Base-by-base conservation (phyloP, 2,113 vertebrate genomes). In the Agapornis roseicollis region DNA sequence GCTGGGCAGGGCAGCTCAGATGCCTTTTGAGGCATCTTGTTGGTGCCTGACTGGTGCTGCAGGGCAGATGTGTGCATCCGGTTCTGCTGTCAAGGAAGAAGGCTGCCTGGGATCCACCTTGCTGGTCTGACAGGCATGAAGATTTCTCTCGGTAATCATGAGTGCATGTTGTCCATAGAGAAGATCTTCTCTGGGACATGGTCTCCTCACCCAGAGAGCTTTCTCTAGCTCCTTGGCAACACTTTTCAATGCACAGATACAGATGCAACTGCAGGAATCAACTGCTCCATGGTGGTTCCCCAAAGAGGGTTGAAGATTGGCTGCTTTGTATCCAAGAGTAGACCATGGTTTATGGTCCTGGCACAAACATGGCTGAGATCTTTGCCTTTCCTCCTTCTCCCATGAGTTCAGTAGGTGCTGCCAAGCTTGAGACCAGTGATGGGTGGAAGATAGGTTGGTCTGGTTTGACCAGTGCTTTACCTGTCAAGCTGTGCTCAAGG, bases 41-140 rank as follows among this genome's bases (percentile, higher is more conserved):
- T 2, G 3, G 4, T 79, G 27, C 16, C 29, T 44, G 55, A 0
- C 1, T n/a, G 52, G 35, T 65, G 35, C 39, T 22, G 9, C 6
- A 41, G 65, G 13, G n/a, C 69, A 60, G 50, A 27, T 0, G 2
- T 10, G 35, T 52, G 41, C 44, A 11, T 87, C 55, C 65, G 35
- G 31, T 70, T 89, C 31, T 31, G 65, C 78, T 47, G 0, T 61
- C 28, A 2, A 28, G 13, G 44, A 16, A 78, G 50, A 66, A 39
- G n/a, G 56, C 60, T 88, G 37, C 50, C 53, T 25, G 41, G 39
- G 15, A 6, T 76, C 19, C 5, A 3, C 68, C 61, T 10, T 24
- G 13, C 70, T 60, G 63, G 2, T 27, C 17, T 76, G 85, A 39
- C 29, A 41, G 35, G 23, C 1, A 1, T 7, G 31, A 66, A 17